phyloP scores from a whole-genome alignment of 2,797 vertebrate species.

The Botia kubotai region DNA sequence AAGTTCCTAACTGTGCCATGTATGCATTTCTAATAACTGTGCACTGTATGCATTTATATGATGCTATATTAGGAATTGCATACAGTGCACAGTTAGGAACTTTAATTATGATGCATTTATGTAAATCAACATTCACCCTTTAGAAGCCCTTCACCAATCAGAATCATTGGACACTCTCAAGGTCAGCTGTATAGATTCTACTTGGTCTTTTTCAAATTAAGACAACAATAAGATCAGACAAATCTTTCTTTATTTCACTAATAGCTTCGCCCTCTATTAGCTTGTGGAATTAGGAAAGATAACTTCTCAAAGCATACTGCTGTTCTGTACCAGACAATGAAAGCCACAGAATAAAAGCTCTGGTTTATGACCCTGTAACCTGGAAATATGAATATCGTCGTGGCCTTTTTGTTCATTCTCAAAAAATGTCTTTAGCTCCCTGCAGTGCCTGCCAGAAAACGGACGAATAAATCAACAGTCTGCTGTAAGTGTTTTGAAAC shows the following conservation, averaged over 20 bases:
- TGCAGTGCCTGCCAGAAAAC: slow-evolving; percentile 51
- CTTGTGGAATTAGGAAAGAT: slow-evolving; percentile 75
- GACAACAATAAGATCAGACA: slow-evolving; percentile 69
- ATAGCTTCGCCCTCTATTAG: slow-evolving; percentile 77
- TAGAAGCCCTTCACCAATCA: neutral
- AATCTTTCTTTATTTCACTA: slow-evolving; percentile 69
- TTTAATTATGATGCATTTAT: too few relatives aligned
- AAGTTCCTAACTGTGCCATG: too few relatives aligned
- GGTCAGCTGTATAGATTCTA: slow-evolving; percentile 37
- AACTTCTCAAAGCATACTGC: slow-evolving; percentile 63
- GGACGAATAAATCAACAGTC: slow-evolving; percentile 62
- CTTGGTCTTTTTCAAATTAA: slow-evolving; percentile 40
- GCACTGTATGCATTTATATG: too few relatives aligned
- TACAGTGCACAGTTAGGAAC: too few relatives aligned
- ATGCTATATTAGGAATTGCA: too few relatives aligned
- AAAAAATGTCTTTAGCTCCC: slow-evolving; percentile 63
- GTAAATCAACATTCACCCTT: too few relatives aligned
- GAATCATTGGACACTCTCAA: slow-evolving; percentile 44
- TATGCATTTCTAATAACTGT: too few relatives aligned
- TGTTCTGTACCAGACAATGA: neutral
- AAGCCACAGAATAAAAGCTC: slow-evolving; percentile 30
- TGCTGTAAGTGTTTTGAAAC: slow-evolving; percentile 61
- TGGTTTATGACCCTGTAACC: slow-evolving; percentile 49
- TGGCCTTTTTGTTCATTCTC: slow-evolving; percentile 54
- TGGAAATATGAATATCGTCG: slow-evolving; percentile 59